Evolutionary conservation across 2,888 invertebrate species (phyloP).

Genomic region (Lumbricus terrestris): DNA sequence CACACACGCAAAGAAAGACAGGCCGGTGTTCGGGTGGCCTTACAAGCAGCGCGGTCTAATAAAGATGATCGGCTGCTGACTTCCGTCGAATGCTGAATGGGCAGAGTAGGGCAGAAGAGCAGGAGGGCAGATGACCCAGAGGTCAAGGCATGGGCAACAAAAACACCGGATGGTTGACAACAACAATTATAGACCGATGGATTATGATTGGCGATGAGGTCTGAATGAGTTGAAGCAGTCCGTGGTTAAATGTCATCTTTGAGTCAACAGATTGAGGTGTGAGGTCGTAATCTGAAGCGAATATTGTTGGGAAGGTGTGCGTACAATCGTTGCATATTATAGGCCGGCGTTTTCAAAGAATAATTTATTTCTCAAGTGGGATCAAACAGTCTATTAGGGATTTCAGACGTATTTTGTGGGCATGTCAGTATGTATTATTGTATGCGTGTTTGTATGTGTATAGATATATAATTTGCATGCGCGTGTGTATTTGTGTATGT

Average conservation of each 20-base stretch:
- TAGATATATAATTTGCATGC: neutral
- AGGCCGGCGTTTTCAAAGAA: neutral
- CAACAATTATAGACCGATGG: neutral
- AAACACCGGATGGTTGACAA: neutral
- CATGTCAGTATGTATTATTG: conserved; percentile 15
- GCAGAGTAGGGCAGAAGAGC: too few species aligned
- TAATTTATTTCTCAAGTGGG: too few species aligned
- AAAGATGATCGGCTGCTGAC: too few species aligned
- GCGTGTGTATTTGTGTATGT: too few species aligned
- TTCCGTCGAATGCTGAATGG: too few species aligned
- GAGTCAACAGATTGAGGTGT: neutral
- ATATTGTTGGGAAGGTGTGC: neutral
- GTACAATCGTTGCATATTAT: too few species aligned
- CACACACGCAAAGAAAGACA: too few species aligned
- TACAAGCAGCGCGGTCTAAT: too few species aligned
- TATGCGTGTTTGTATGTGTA: conserved; percentile 16
- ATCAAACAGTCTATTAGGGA: neutral
- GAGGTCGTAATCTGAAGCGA: neutral
- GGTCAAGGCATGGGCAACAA: neutral
- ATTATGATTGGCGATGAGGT: neutral
- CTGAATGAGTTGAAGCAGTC: neutral
- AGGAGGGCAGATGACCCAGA: neutral
- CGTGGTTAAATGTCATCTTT: neutral
- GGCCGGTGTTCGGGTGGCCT: too few species aligned
- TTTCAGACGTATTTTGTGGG: neutral